phyloP scores from a whole-genome alignment of 2,888 invertebrate species.

The Xanthia icteritia region DNA sequence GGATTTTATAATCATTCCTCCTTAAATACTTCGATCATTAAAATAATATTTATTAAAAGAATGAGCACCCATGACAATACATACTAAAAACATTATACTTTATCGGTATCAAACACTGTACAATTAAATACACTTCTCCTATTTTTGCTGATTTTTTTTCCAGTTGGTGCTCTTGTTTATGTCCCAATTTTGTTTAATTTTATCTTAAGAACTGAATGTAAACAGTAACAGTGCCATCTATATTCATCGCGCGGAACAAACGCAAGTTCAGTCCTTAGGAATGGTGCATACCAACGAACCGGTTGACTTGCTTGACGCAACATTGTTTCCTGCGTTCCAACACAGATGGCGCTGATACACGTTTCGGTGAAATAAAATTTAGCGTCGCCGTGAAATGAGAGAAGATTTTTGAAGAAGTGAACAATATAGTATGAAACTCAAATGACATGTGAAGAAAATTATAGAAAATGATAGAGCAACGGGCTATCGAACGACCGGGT shows the following conservation, averaged over 20 bases:
- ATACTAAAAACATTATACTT: neutral
- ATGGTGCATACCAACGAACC: slow-evolving; percentile 4
- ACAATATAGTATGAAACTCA: neutral
- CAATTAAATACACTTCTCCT: neutral
- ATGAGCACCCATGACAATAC: neutral
- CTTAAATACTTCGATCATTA: neutral
- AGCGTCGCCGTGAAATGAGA: neutral
- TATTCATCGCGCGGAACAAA: slow-evolving; percentile 56
- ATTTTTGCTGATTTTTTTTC: neutral
- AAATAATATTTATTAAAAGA: neutral
- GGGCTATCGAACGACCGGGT: slow-evolving; percentile 95
- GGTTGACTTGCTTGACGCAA: slow-evolving; percentile 8
- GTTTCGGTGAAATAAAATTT: neutral
- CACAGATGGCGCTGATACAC: slow-evolving; percentile 63
- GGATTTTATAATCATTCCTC: neutral
- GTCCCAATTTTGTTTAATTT: neutral
- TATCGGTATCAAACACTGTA: neutral
- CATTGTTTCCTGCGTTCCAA: slow-evolving; percentile 57
- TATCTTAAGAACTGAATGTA: neutral
- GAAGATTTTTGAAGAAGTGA: neutral
- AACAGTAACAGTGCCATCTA: slow-evolving; percentile 74
- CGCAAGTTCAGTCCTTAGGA: slow-evolving; percentile 6
- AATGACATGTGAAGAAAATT: slow-evolving; percentile 38
- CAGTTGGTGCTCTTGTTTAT: neutral
- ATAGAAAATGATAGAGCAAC: slow-evolving; percentile 57